Percentiles rank a stretch among this genome's conserved stretches.
Conservation (phyloP, 2,797 vertebrate genomes). For the Bryconaethiops microstoma region DNA sequence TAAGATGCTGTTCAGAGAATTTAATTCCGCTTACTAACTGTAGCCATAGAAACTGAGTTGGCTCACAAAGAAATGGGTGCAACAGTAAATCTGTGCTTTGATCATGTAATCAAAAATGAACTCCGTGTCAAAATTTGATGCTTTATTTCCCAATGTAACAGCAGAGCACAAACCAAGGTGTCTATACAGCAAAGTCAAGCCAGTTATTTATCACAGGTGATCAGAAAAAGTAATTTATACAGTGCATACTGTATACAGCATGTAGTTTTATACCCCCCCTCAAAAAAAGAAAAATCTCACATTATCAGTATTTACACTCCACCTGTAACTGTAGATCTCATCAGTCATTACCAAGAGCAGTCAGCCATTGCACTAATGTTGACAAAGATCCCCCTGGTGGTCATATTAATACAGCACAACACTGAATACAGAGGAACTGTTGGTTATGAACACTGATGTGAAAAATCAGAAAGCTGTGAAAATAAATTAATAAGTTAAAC, state of each 20-base stretch:
- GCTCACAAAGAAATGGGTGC: neutral
- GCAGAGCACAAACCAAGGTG: neutral
- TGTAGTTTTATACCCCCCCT: neutral
- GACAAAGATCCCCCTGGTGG: conserved; percentile 40
- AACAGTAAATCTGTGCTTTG: neutral
- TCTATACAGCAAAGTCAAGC: neutral
- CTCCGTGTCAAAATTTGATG: neutral
- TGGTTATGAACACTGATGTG: neutral
- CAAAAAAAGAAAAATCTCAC: neutral
- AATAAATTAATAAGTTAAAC: neutral
- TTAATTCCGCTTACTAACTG: neutral
- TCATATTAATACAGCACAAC: conserved; percentile 4
- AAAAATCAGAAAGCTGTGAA: neutral
- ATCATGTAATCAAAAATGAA: neutral
- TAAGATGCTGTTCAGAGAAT: neutral
- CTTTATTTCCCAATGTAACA: conserved; percentile 11
- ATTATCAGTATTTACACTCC: neutral
- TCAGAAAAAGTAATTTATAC: neutral
- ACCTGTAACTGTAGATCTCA: neutral
- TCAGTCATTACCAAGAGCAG: neutral
- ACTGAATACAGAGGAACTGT: neutral
- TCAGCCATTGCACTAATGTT: neutral
- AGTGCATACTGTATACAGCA: neutral
- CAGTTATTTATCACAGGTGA: neutral
- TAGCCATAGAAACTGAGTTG: neutral